A percentile compares a stretch with the other conserved stretches of the same genome.
phyloP scores from a whole-genome alignment of 2,113 vertebrate genomes.

The Leucosticte australis region DNA sequence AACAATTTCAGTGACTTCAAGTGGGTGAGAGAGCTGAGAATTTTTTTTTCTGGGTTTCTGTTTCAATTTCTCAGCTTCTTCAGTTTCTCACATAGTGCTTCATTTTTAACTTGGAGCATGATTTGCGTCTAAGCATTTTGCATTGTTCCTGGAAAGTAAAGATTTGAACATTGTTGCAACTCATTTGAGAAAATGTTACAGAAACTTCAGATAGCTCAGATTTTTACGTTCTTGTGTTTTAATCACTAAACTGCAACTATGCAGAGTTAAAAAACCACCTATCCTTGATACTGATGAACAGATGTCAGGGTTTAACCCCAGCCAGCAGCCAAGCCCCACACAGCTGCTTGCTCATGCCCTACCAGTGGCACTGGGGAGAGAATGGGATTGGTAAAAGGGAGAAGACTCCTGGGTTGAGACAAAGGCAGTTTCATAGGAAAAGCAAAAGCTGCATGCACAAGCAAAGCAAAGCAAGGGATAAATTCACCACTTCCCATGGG shows the following conservation, averaged over 20 bases:
- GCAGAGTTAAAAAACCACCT: not conserved
- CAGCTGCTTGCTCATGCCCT: fast-evolving
- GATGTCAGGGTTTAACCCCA: not conserved
- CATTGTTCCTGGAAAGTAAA: not conserved
- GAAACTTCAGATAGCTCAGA: not conserved
- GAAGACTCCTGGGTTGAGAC: not conserved
- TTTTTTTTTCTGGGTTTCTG: fast-evolving
- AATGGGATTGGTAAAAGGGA: not conserved
- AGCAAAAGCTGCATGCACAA: not conserved
- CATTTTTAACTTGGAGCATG: not conserved
- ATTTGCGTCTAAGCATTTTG: not conserved
- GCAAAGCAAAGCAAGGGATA: not conserved
- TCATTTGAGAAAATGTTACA: not conserved
- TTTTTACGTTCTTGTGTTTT: not conserved
- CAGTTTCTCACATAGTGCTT: not conserved
- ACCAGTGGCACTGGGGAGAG: not conserved
- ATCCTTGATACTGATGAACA: not conserved
- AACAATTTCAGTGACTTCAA: not conserved
- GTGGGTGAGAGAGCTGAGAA: not conserved
- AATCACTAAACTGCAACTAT: not conserved
- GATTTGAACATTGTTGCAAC: not conserved
- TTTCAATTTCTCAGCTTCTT: not conserved
- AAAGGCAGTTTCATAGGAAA: not conserved
- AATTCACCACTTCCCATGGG: not conserved
- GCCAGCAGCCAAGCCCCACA: too few relatives aligned